A percentile compares a stretch with the other conserved stretches of the same genome.
These are phyloP conservation scores for Mesaphorura yosii DNA, from an alignment of 1,140 invertebrate genomes.

Conservation along the genomic window DNA sequence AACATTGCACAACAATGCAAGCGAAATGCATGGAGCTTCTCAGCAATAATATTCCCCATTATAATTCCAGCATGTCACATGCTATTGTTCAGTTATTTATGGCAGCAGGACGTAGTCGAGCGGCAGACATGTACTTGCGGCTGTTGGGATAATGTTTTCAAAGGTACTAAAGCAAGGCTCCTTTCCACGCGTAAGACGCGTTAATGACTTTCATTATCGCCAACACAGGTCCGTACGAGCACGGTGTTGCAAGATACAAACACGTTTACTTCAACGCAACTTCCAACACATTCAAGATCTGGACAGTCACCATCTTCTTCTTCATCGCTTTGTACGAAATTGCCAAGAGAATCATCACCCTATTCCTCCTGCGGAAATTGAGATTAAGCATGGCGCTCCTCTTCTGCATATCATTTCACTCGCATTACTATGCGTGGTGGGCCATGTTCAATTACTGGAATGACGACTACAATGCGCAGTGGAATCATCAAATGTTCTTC, in stretches of 20 bases:
- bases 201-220: too few species aligned
- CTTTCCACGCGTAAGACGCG: background rate
- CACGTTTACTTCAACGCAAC: slow-evolving; percentile 76
- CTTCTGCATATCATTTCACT: slow-evolving; percentile 57
- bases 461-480: slow-evolving; percentile 47
- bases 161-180: slow-evolving; percentile 47
- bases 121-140: slow-evolving; percentile 57
- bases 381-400: slow-evolving; percentile 57
- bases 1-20: too few species aligned
- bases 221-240: slow-evolving; percentile 22
- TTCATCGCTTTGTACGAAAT: slow-evolving; percentile 59
- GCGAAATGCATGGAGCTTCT: too few species aligned
- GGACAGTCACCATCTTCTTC: slow-evolving; percentile 53
- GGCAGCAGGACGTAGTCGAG: slow-evolving; percentile 55
- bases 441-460: slow-evolving; percentile 72
- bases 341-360: slow-evolving; percentile 48
- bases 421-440: slow-evolving; percentile 77
- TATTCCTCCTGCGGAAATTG: slow-evolving; percentile 46
- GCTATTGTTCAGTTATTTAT: slow-evolving; percentile 52
- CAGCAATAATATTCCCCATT: too few species aligned
- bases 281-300: slow-evolving; percentile 60
- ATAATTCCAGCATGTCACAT: slow-evolving; percentile 51
- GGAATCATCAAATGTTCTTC: slow-evolving; percentile 45
- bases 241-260: slow-evolving; percentile 23
- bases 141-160: slow-evolving; percentile 70